Evolutionary conservation across 2,888 invertebrate genomes (phyloP).

Genomic region (Yponomeuta plumbellus): DNA sequence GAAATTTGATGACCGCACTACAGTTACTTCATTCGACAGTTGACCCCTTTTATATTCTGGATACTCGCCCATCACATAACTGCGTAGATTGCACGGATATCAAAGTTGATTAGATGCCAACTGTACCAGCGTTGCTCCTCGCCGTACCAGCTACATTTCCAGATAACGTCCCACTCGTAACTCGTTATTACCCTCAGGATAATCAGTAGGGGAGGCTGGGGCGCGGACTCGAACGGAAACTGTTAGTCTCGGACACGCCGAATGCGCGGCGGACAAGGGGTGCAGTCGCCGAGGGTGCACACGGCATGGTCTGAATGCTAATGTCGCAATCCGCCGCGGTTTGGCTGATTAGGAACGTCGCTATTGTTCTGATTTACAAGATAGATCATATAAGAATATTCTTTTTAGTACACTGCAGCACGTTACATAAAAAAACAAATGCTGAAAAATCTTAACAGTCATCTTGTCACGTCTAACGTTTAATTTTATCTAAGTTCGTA

Average conservation of each 20-base stretch:
- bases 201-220: slow-evolving; percentile 31
- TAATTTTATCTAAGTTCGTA: no score
- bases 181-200: slow-evolving; percentile 2
- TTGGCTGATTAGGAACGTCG: not conserved
- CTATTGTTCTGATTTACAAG: not conserved
- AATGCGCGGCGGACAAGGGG: slow-evolving; percentile 15
- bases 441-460: no score
- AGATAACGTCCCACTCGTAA: not conserved
- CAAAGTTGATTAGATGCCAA: not conserved
- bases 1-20: no score
- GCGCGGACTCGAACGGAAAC: slow-evolving; percentile 34
- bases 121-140: not conserved
- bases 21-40: no score
- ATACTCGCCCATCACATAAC: no score
- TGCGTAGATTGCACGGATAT: no score
- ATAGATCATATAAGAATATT: no score
- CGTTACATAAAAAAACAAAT: no score
- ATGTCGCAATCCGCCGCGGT: not conserved
- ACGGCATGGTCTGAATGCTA: slow-evolving; percentile 2
- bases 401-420: no score
- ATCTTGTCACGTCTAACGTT: no score
- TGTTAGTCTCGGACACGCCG: slow-evolving; percentile 37
- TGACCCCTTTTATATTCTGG: no score
- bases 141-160: not conserved
- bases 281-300: not conserved